These are phyloP conservation scores for Archocentrus centrarchus DNA, from an alignment of 2,113 vertebrate species.

Conservation along the genomic window DNA sequence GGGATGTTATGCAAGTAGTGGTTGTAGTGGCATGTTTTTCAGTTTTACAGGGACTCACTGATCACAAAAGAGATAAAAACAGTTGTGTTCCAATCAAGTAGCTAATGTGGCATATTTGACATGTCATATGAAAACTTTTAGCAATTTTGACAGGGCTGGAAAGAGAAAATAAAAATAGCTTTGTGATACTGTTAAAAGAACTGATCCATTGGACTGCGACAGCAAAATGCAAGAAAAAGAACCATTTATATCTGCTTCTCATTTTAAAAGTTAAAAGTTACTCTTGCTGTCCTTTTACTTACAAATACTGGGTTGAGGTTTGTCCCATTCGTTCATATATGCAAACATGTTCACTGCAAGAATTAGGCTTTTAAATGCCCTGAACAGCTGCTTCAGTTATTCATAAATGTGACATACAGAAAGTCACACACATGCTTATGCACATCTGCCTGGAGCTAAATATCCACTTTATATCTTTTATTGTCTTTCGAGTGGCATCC, in stretches of 20 bases:
- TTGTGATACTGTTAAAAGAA: background rate
- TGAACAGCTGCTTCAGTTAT: conserved; percentile 8
- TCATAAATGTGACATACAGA: conserved; percentile 49
- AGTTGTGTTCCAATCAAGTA: conserved; percentile 7
- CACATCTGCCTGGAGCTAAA: conserved; percentile 22
- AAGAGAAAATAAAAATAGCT: background rate
- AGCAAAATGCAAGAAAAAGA: background rate
- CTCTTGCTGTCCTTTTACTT: conserved; percentile 8
- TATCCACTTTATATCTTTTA: background rate
- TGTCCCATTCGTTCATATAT: conserved; percentile 20
- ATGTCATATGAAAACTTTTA: conserved; percentile 10
- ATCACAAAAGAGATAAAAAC: conserved; percentile 24
- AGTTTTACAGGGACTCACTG: conserved; percentile 32
- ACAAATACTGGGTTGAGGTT: conserved; percentile 37
- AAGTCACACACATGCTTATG: conserved; percentile 16
- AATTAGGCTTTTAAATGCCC: conserved; percentile 42
- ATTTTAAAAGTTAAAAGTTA: conserved; percentile 35
- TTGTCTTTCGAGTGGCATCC: background rate
- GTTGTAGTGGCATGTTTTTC: background rate
- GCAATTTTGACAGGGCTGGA: background rate
- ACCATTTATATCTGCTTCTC: background rate
- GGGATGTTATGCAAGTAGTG: conserved; percentile 37
- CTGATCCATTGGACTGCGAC: background rate
- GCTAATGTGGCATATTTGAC: conserved; percentile 5
- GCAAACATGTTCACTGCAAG: conserved; percentile 7